These are phyloP conservation scores for Cephus pygmeus DNA, from an alignment of 2,888 invertebrate genomes.

Conservation along the genomic window DNA sequence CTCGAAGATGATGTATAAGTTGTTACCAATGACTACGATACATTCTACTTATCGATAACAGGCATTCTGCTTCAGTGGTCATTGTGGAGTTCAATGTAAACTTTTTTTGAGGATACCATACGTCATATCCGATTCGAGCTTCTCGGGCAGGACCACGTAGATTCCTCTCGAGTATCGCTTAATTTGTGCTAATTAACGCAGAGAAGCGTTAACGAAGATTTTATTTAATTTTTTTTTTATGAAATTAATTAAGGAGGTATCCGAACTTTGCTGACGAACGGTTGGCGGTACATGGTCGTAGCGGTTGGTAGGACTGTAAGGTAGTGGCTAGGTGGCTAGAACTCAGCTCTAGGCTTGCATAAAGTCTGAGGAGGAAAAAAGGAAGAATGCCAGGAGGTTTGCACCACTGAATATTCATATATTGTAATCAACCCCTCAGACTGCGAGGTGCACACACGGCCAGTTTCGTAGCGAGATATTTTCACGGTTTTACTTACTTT, in stretches of 20 bases:
- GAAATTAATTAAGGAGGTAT: slow-evolving; percentile 58
- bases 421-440: slow-evolving; percentile 55
- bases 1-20: too few species aligned
- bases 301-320: too few species aligned
- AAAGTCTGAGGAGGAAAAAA: slow-evolving; percentile 17
- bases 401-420: slow-evolving; percentile 63
- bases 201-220: slow-evolving; percentile 57
- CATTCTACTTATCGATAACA: too few species aligned
- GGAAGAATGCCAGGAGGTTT: slow-evolving; percentile 41
- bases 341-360: slow-evolving; percentile 14
- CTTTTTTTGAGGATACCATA: too few species aligned
- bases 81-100: too few species aligned
- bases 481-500: slow-evolving; percentile 2
- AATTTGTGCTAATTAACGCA: slow-evolving; percentile 55
- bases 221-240: slow-evolving; percentile 44
- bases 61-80: too few species aligned
- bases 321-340: slow-evolving; percentile 26
- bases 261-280: slow-evolving; percentile 36
- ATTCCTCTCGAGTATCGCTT: slow-evolving; percentile 26
- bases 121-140: too few species aligned
- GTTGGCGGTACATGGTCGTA: too few species aligned
- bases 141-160: too few species aligned
- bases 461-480: slow-evolving; percentile 2
- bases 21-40: too few species aligned
- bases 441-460: slow-evolving; percentile 10